Conservation (phyloP, 2,797 vertebrate genomes). For the Thamnophis elegans region DNA sequence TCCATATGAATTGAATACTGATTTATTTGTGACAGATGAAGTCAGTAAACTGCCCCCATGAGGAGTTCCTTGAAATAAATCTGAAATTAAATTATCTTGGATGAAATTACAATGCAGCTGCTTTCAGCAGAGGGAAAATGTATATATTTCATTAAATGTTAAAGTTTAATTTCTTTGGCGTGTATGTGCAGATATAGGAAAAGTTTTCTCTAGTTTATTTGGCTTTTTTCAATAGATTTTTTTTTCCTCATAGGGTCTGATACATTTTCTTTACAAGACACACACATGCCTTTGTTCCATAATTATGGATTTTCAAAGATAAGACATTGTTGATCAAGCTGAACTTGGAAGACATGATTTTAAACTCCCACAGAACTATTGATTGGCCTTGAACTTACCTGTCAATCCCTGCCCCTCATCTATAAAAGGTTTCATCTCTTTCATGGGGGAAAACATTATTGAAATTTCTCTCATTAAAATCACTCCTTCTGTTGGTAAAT, state of each 20-base stretch:
- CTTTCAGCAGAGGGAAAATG: slow-evolving; percentile 81
- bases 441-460: neutral
- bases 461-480: neutral
- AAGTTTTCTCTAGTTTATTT: neutral
- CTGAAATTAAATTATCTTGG: slow-evolving; percentile 81
- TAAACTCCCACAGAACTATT: neutral
- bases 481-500: neutral
- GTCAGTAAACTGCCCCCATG: slow-evolving; percentile 61
- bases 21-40: slow-evolving; percentile 66
- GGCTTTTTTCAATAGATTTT: neutral
- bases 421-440: neutral
- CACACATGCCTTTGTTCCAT: neutral
- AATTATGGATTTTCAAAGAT: slow-evolving; percentile 3
- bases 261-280: neutral
- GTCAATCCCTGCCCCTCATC: neutral
- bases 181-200: slow-evolving; percentile 50
- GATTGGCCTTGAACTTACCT: neutral
- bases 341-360: neutral
- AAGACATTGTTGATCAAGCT: neutral
- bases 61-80: slow-evolving; percentile 76
- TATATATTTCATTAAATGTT: slow-evolving; percentile 80
- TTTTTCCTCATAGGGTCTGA: neutral
- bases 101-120: slow-evolving; percentile 79
- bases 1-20: slow-evolving; percentile 68
- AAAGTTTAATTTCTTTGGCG: slow-evolving; percentile 75